phyloP scores from a whole-genome alignment of 2,797 vertebrate species.

The Pangasius mekongensis region DNA sequence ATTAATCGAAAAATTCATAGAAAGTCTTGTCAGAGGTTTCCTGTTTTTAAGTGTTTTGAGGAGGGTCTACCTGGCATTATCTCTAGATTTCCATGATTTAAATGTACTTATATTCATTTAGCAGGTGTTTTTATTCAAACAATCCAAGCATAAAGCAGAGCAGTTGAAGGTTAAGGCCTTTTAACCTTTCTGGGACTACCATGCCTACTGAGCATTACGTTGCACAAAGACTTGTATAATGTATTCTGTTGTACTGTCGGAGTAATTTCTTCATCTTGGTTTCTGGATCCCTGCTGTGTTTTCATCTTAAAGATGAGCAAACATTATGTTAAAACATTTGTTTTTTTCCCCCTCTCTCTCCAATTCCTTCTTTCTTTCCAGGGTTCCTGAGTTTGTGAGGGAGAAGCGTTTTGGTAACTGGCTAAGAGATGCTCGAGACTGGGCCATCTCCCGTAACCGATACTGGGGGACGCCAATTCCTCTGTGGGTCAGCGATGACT shows the following conservation, averaged over 20 bases:
- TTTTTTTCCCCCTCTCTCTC: too few relatives aligned
- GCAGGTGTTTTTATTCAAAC: neutral
- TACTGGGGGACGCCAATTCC: slow-evolving; percentile 99
- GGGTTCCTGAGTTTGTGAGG: slow-evolving; percentile 95
- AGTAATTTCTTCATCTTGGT: neutral
- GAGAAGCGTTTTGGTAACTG: slow-evolving; percentile 98
- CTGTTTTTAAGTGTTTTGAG: neutral
- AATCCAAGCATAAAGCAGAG: neutral
- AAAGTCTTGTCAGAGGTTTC: neutral
- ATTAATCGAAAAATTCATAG: neutral
- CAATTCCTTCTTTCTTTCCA: slow-evolving; percentile 55
- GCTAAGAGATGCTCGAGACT: slow-evolving; percentile 92
- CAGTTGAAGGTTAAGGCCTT: neutral
- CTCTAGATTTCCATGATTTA: neutral
- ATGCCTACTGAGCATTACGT: neutral
- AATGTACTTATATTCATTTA: neutral
- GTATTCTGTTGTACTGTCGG: neutral
- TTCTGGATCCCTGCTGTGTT: neutral
- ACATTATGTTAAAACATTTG: neutral
- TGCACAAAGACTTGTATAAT: neutral
- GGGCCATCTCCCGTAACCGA: slow-evolving; percentile 94
- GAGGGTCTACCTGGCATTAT: neutral
- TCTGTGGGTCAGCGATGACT: slow-evolving; percentile 94
- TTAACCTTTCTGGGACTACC: neutral
- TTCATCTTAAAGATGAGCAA: neutral